phyloP scores from a whole-genome alignment of 2,888 invertebrate species.

The Dolichopus griseipennis region DNA sequence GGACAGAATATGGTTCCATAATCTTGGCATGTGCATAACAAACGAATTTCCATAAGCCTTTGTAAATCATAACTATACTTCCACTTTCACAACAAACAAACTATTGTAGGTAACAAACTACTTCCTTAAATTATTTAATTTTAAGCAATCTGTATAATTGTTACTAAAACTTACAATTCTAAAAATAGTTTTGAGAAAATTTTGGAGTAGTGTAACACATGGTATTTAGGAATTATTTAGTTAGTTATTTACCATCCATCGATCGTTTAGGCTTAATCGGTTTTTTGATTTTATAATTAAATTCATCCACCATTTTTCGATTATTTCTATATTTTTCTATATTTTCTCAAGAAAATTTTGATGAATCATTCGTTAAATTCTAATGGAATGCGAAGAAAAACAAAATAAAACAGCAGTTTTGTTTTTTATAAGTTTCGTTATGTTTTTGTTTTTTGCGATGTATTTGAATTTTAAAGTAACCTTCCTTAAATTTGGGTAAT shows the following conservation, averaged over 20 bases:
- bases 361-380: background rate
- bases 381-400: background rate
- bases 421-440: background rate
- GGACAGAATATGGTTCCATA: too few species aligned
- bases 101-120: too few species aligned
- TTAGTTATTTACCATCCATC: background rate
- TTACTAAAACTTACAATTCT: background rate
- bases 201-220: background rate
- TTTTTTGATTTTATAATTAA: background rate
- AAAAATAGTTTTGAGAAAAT: background rate
- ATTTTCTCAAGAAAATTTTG: background rate
- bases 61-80: too few species aligned
- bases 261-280: background rate
- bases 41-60: too few species aligned
- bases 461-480: too few species aligned
- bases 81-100: too few species aligned
- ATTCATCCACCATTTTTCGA: background rate
- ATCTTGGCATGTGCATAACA: too few species aligned
- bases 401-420: background rate
- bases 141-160: too few species aligned
- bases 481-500: too few species aligned
- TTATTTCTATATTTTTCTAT: background rate
- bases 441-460: background rate
- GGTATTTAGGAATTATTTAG: background rate
- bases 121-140: too few species aligned